phyloP scores from a whole-genome alignment of 2,888 invertebrate genomes.

The Zhuqinia jingwanae region DNA sequence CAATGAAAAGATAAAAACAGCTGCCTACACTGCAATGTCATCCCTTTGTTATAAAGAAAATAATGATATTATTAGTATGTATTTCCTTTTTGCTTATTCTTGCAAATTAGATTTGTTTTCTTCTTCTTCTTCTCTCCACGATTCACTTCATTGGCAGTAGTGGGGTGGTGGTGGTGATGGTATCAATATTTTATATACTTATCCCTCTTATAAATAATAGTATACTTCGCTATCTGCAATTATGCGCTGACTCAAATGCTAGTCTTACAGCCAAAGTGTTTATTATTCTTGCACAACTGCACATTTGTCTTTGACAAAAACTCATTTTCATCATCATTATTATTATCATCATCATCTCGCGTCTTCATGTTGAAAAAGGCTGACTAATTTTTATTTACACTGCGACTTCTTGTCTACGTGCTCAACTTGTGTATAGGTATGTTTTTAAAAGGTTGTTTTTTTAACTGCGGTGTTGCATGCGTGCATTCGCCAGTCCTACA shows the following conservation, averaged over 20 bases:
- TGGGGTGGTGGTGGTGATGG: background rate
- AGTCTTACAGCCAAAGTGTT: slow-evolving; percentile 35
- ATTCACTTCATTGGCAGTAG: background rate
- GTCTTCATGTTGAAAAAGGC: slow-evolving; percentile 28
- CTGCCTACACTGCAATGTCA: slow-evolving; percentile 59
- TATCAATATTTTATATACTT: background rate
- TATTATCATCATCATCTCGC: too few species aligned
- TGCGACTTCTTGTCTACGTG: too few species aligned
- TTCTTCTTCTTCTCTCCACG: too few species aligned
- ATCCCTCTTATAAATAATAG: too few species aligned
- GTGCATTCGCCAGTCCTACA: slow-evolving; percentile 55
- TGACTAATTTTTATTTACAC: slow-evolving; percentile 37
- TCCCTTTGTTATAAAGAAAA: slow-evolving; percentile 26
- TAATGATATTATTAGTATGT: slow-evolving; percentile 33
- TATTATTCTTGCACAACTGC: slow-evolving; percentile 46
- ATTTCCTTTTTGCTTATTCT: slow-evolving; percentile 37
- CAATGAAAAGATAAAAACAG: slow-evolving; percentile 36
- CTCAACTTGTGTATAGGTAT: background rate
- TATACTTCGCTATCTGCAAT: background rate
- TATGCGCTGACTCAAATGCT: background rate
- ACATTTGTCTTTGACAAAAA: slow-evolving; percentile 65
- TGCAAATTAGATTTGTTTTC: slow-evolving; percentile 31
- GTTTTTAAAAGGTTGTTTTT: background rate
- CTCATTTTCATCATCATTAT: slow-evolving; percentile 50
- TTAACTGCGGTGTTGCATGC: background rate